These are phyloP conservation scores for Cathartes aura DNA, from an alignment of 2,113 vertebrate genomes.

Conservation along the genomic window DNA sequence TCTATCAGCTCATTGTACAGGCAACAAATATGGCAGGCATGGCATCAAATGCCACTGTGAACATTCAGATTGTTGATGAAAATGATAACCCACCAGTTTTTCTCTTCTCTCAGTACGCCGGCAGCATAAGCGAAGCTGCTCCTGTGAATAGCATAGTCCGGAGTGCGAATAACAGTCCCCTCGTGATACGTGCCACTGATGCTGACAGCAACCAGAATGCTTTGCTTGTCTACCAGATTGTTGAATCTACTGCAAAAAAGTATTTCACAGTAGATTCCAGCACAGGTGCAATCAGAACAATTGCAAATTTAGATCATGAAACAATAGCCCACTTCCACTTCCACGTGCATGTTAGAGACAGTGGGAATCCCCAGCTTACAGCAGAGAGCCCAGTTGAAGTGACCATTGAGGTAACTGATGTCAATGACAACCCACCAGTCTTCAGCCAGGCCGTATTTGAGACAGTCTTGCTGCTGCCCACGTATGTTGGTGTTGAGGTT, in stretches of 20 bases:
- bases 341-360: conserved; percentile 93
- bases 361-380: conserved; percentile 89
- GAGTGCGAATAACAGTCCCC: conserved; percentile 80
- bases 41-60: conserved; percentile 88
- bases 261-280: conserved; percentile 95
- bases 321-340: conserved; percentile 89
- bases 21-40: conserved; percentile 97
- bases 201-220: conserved; percentile 94
- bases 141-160: conserved; percentile 90
- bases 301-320: conserved; percentile 92
- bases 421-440: conserved; percentile 92
- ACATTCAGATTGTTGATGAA: conserved; percentile 89
- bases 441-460: conserved; percentile 91
- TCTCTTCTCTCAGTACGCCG: conserved; percentile 85
- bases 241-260: conserved; percentile 91
- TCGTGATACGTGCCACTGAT: conserved; percentile 91
- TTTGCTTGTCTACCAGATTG: conserved; percentile 92
- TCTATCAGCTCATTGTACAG: conserved; percentile 86
- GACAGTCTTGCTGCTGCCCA: conserved; percentile 90
- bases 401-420: conserved; percentile 90
- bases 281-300: conserved; percentile 94
- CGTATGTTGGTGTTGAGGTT: conserved; percentile 91
- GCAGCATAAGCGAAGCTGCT: conserved; percentile 92
- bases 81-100: conserved; percentile 95
- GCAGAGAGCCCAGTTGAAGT: conserved; percentile 93